Base-by-base conservation (phyloP, 2,113 vertebrate species). In the Clarias batrachus region DNA sequence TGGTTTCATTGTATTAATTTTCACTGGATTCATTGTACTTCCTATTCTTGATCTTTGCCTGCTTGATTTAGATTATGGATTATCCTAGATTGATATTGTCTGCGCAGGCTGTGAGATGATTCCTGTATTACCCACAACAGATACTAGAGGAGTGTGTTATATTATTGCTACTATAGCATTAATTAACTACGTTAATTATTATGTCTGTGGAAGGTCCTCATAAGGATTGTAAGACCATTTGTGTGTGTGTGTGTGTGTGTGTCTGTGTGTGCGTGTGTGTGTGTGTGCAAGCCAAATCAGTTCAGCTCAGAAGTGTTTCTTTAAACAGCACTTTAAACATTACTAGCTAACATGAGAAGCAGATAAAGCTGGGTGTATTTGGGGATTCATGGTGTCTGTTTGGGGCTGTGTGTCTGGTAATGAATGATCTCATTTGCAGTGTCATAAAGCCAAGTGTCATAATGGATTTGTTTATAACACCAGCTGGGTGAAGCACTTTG, bases 391-490 rank as follows among this genome's bases (percentile, higher is more conserved):
- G 65, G 54, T 2, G 59, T 74, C 52, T 74, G n/a, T 80, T 37
- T 87, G 62, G 63, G 82, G 66, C 41, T 21, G 82, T 30, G 66
- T 27, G 7, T 33, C 30, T n/a, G 30, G 48, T 54, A 37, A 82
- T 73, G 62, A 85, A 86, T 79, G 25, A 73, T 74, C 59, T 84
- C 41, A 65, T 37, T 87, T 74, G 52, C 30, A 7, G 81, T 81
- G 80, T 48, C 84, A 86, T 83, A 85, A 85, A 86, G 60, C 57
- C 66, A 85, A 59, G 77, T 54, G 37, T 86, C 88, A 86, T 63
- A 88, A 90, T 88, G 87, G 76, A 81, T 86, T 76, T 88, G 87
- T 90, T 90, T 86, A 90, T 85, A 68, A 77, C 37, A 25, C 73
- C 84, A 87, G 80, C 84, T 86, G 74, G 82, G 71, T 87, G 74